phyloP scores from a whole-genome alignment of 2,113 vertebrate species.

The Puntigrus tetrazona region DNA sequence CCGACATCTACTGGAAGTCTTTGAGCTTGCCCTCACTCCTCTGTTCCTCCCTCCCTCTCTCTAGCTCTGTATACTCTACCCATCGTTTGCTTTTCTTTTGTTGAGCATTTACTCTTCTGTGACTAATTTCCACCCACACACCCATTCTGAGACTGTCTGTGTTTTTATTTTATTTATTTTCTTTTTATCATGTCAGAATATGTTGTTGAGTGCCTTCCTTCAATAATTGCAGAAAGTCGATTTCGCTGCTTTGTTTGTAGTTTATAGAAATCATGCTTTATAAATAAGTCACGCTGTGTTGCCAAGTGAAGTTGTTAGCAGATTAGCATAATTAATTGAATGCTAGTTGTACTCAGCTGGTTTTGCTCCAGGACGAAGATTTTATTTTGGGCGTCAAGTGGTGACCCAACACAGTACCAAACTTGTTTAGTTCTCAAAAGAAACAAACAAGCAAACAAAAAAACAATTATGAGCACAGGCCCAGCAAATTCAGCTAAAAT shows the following conservation, averaged over 20 bases:
- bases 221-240: not conserved
- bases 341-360: not conserved
- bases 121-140: conserved; percentile 65
- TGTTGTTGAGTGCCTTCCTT: not conserved
- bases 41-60: conserved; percentile 40
- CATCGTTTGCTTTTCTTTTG: conserved; percentile 48
- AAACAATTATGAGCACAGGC: not conserved
- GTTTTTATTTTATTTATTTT: not conserved
- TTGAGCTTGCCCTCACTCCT: conserved; percentile 23
- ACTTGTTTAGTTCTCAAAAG: not conserved
- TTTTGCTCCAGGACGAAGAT: not conserved
- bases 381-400: not conserved
- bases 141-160: conserved; percentile 54
- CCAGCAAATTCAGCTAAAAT: not conserved
- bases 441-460: no score
- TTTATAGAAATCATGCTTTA: conserved; percentile 13
- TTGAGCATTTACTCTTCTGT: conserved; percentile 55
- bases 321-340: conserved; percentile 17
- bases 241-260: not conserved
- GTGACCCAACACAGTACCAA: not conserved
- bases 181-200: conserved; percentile 19
- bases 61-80: conserved; percentile 42
- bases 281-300: conserved; percentile 6
- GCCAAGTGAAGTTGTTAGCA: conserved; percentile 2
- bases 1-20: conserved; percentile 34